Evolutionary conservation across 30 jellyfish, hydroid and myxozoan genomes (phyloP), one percentile per base, ranked within the genome.

Genomic region (Turritopsis rubra): DNA sequence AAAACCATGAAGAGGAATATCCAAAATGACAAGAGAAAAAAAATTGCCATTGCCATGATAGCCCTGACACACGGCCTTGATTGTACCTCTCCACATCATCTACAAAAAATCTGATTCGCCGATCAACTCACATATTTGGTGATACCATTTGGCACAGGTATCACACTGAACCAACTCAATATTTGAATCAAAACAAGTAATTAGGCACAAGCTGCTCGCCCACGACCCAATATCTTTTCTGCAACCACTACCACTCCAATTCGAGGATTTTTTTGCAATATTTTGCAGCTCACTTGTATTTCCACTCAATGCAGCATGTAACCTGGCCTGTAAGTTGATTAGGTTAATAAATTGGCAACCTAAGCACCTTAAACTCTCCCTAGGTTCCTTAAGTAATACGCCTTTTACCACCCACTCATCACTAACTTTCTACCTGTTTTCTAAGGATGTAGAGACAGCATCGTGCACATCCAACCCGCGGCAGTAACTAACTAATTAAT

Each of bases 401-500:
- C 73, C 21, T 60, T 60, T 60, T 0, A 23, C 21, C 73, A 60
- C 73, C 73, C 73, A 60, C 21, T 60, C 0, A 60, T 18, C 0
- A 0, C 21, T 60, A 60, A 18, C 73, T 60, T 21, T 18, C 73
- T 23, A 18, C 19, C 21, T 23, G n/a, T n/a, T n/a, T n/a, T n/a
- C n/a, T n/a, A n/a, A n/a, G n/a, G n/a, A n/a, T 21, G 22, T 60
- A 23, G 73, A 23, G 22, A 60, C 21, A 60, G 19, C 73, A 23
- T 60, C 73, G 73, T 23, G 21, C 21, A 23, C 73, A 60, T 60
- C 73, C 73, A 60, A 60, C 73, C 73, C 21, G 73, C 73, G 73
- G 22, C 19, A 21, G 0, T n/a, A n/a, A n/a, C n/a, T 23, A 60
- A 21, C 30, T 26, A 0, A 76, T 22, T 26, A 76, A 21, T 18